These are phyloP conservation scores for Chloropsis cyanopogon DNA, from an alignment of 2,113 vertebrate genomes.

Conservation along the genomic window DNA sequence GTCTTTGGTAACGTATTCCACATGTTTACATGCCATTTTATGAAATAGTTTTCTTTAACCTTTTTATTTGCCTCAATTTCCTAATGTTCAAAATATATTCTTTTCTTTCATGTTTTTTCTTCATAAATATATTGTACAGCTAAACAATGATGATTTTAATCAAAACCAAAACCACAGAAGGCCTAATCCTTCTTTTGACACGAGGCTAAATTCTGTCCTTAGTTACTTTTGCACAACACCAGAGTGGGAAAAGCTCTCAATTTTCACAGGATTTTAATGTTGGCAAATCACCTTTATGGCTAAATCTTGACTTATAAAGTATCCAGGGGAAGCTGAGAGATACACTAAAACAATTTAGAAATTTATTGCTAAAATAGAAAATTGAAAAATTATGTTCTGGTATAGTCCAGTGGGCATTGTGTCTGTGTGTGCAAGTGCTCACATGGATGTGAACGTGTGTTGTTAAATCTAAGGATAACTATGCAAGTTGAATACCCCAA, in stretches of 20 bases:
- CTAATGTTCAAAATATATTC: constrained; percentile 59
- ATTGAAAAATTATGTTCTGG: background rate
- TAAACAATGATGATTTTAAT: constrained; percentile 69
- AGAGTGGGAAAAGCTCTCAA: background rate
- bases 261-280: background rate
- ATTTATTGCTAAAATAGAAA: background rate
- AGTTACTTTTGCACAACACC: background rate
- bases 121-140: constrained; percentile 65
- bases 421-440: background rate
- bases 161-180: constrained; percentile 45
- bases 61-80: constrained; percentile 70
- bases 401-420: background rate
- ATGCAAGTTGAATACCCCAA: background rate
- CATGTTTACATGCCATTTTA: constrained; percentile 61
- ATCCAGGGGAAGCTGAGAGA: background rate
- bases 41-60: constrained; percentile 68
- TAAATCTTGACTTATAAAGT: background rate
- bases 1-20: constrained; percentile 70
- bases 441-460: background rate
- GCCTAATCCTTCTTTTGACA: constrained; percentile 39
- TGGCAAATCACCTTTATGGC: background rate
- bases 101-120: constrained; percentile 65
- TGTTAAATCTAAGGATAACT: background rate
- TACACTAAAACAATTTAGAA: background rate
- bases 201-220: constrained; percentile 14